Percentiles rank a stretch among this genome's conserved stretches.
These are phyloP conservation scores for Pheosia tremula DNA, from an alignment of 2,888 invertebrate genomes.

Conservation along the genomic window DNA sequence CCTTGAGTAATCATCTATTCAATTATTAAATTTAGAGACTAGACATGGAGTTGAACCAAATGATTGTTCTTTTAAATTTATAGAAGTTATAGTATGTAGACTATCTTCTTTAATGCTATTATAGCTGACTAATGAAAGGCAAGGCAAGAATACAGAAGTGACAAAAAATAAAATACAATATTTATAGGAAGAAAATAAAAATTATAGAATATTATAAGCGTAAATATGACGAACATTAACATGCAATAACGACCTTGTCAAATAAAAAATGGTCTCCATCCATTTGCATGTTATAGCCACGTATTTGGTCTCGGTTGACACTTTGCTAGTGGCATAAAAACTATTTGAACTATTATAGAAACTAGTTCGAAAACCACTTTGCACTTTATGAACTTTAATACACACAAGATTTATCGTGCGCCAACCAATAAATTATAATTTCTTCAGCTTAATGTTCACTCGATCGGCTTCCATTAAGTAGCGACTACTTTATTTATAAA, in stretches of 20 bases:
- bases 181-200: background rate
- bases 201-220: background rate
- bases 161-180: too few species aligned
- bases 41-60: too few species aligned
- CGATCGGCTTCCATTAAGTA: slow-evolving; percentile 39
- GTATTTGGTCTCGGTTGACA: background rate
- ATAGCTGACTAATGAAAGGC: too few species aligned
- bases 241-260: background rate
- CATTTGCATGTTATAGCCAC: background rate
- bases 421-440: slow-evolving; percentile 40
- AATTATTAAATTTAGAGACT: too few species aligned
- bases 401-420: slow-evolving; percentile 35
- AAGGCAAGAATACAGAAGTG: too few species aligned
- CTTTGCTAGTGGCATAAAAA: background rate
- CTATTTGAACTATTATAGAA: background rate
- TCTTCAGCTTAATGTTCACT: slow-evolving; percentile 41
- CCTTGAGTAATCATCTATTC: too few species aligned
- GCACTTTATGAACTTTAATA: slow-evolving; percentile 36
- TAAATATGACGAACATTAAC: background rate
- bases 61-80: too few species aligned
- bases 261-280: background rate
- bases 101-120: too few species aligned
- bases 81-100: too few species aligned
- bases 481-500: slow-evolving; percentile 37
- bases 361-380: slow-evolving; percentile 9